A percentile compares a stretch with the other conserved stretches of the same genome.
These are phyloP conservation scores for Corythaixoides concolor DNA, from an alignment of 2,113 vertebrate genomes.

Conservation along the genomic window DNA sequence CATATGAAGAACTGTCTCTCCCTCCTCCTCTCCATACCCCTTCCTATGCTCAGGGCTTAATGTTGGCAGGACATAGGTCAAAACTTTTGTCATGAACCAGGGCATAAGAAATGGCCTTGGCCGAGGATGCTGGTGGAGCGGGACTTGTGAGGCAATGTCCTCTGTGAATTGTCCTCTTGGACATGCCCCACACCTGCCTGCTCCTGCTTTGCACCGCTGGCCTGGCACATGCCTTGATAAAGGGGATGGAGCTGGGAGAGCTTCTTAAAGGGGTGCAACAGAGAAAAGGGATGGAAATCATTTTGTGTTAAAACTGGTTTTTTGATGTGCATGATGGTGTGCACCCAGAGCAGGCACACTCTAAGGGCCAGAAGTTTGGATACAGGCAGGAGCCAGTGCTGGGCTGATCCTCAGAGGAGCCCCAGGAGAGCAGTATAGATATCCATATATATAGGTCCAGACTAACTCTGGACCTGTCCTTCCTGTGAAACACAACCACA, in stretches of 20 bases:
- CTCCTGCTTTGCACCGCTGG: neutral
- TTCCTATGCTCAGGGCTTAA: neutral
- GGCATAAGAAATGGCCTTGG: neutral
- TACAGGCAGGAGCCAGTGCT: neutral
- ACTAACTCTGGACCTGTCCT: neutral
- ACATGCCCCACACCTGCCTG: neutral
- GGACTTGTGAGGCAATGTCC: neutral
- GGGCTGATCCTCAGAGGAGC: neutral
- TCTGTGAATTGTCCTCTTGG: neutral
- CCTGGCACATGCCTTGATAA: rapidly evolving
- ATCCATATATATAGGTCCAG: neutral
- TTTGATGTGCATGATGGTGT: neutral
- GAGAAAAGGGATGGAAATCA: neutral
- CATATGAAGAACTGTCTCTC: neutral
- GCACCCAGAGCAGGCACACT: neutral
- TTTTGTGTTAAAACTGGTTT: neutral
- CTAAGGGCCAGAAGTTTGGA: neutral
- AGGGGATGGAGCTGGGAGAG: neutral
- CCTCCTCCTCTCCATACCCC: neutral
- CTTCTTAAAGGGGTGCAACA: neutral
- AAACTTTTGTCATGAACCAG: neutral
- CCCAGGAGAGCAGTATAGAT: neutral
- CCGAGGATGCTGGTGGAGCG: neutral
- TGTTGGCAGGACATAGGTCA: neutral
- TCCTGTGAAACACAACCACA: neutral